Conservation (phyloP, 2,113 vertebrate species). For the Syngnathus typhle region DNA sequence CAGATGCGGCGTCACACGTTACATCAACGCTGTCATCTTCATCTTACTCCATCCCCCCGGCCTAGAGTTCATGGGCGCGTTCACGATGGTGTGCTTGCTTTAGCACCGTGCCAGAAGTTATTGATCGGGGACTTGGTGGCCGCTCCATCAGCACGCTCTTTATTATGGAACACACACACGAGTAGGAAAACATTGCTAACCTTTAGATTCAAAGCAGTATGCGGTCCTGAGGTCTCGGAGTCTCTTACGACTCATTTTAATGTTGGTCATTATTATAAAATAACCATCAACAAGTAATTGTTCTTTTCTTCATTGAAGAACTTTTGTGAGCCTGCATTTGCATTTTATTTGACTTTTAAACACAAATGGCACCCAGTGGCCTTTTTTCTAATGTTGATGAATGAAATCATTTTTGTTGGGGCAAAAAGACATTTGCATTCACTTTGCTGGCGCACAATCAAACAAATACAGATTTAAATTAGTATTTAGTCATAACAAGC, state of each 20-base stretch:
- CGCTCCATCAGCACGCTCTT: conserved; percentile 28
- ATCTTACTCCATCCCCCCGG: conserved; percentile 19
- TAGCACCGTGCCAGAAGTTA: conserved; percentile 40
- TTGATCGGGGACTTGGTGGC: conserved; percentile 32
- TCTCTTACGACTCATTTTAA: no score
- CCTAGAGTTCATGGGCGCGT: conserved; percentile 13
- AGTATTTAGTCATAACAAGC: not conserved
- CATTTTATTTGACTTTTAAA: not conserved
- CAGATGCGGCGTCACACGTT: conserved; percentile 13
- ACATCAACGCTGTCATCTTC: conserved; percentile 32
- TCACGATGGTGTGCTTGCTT: conserved; percentile 23
- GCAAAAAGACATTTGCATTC: conserved; percentile 5
- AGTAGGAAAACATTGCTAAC: no score
- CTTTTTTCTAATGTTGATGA: not conserved
- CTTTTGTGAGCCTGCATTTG: not conserved
- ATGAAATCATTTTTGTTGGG: not conserved
- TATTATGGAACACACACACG: conserved; percentile 38
- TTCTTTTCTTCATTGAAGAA: not conserved
- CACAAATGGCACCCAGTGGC: not conserved
- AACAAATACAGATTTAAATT: not conserved
- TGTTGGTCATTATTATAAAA: no score
- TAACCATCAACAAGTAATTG: no score
- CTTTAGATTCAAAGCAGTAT: no score
- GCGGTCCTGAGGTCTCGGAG: not conserved
- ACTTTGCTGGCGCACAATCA: not conserved